Evolutionary conservation across 37 sponge, comb jelly and placozoan genomes (phyloP).

Genomic region (Spongia lamella): DNA sequence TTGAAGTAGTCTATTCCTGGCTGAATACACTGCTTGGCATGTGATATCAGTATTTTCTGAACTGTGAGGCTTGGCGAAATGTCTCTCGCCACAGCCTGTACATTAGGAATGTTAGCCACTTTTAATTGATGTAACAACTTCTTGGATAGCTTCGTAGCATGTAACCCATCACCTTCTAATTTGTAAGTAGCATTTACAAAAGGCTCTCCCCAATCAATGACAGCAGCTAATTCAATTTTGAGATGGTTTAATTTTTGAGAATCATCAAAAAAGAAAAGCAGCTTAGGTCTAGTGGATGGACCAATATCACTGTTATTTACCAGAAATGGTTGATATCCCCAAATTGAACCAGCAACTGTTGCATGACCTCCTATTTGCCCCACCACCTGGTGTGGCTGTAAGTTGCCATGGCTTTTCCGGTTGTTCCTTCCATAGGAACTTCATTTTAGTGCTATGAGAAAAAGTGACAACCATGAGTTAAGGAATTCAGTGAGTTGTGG

Average conservation of each 20-base stretch:
- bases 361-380: constrained; percentile 55
- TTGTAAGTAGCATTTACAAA: constrained; percentile 58
- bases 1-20: too few relatives aligned
- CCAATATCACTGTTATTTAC: constrained; percentile 10
- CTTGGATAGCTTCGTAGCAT: constrained; percentile 26
- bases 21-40: too few relatives aligned
- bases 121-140: too few relatives aligned
- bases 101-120: too few relatives aligned
- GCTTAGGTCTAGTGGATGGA: constrained; percentile 17
- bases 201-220: constrained; percentile 49
- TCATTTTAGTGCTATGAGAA: constrained; percentile 46
- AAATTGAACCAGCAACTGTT: constrained; percentile 28
- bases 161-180: constrained; percentile 52
- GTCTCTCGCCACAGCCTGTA: too few relatives aligned
- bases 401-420: constrained; percentile 30
- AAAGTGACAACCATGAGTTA: constrained; percentile 32
- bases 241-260: neutral
- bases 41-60: too few relatives aligned
- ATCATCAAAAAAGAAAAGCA: constrained; percentile 22
- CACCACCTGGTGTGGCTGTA: constrained; percentile 54
- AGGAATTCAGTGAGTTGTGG: constrained; percentile 36
- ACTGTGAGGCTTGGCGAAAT: too few relatives aligned
- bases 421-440: constrained; percentile 32
- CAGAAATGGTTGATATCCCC: constrained; percentile 41
- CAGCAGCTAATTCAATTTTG: constrained; percentile 35